A percentile compares a stretch with the other conserved stretches of the same genome.
Evolutionary conservation across 2,888 invertebrate species (phyloP).

Genomic region (Hirtodrosophila alboralis): DNA sequence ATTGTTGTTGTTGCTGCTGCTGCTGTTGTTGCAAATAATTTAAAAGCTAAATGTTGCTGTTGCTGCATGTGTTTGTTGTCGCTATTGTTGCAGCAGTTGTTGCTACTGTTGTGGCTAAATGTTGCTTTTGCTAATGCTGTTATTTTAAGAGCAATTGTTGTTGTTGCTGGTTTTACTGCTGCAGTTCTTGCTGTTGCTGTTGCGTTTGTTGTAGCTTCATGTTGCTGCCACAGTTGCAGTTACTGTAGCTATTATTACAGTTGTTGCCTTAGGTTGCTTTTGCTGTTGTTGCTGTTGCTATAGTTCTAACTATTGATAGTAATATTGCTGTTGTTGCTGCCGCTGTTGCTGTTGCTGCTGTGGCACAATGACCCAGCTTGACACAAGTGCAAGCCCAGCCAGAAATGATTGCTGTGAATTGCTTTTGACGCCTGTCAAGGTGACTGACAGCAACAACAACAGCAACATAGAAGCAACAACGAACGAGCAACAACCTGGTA

Average conservation of each 20-base stretch:
- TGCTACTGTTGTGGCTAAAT: not conserved
- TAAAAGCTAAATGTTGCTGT: slow-evolving; percentile 2
- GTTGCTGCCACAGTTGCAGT: slow-evolving; percentile 9
- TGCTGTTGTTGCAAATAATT: not conserved
- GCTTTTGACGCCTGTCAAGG: slow-evolving; percentile 52
- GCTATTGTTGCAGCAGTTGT: slow-evolving; percentile 3
- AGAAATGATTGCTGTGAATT: slow-evolving; percentile 49
- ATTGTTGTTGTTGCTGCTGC: slow-evolving; percentile 15
- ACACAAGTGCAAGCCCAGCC: slow-evolving; percentile 24
- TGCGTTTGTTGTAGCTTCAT: slow-evolving; percentile 23
- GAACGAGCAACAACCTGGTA: not conserved
- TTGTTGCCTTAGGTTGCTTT: too few relatives aligned
- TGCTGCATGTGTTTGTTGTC: slow-evolving; percentile 5
- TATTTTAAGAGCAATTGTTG: not conserved
- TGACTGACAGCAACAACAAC: slow-evolving; percentile 61
- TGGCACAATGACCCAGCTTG: slow-evolving; percentile 43
- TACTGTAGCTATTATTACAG: too few relatives aligned
- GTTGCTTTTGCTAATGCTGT: not conserved
- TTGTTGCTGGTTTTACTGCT: not conserved
- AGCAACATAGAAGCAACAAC: slow-evolving; percentile 10
- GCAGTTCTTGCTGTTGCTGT: slow-evolving; percentile 1
- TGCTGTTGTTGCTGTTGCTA: slow-evolving; percentile 7
- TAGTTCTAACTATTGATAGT: too few relatives aligned
- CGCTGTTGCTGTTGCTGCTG: slow-evolving; percentile 14
- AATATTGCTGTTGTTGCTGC: slow-evolving; percentile 2